Evolutionary conservation across 2,888 invertebrate species (phyloP), one percentile per base, ranked within the genome.

Genomic region (Drosophila niveifrons): DNA sequence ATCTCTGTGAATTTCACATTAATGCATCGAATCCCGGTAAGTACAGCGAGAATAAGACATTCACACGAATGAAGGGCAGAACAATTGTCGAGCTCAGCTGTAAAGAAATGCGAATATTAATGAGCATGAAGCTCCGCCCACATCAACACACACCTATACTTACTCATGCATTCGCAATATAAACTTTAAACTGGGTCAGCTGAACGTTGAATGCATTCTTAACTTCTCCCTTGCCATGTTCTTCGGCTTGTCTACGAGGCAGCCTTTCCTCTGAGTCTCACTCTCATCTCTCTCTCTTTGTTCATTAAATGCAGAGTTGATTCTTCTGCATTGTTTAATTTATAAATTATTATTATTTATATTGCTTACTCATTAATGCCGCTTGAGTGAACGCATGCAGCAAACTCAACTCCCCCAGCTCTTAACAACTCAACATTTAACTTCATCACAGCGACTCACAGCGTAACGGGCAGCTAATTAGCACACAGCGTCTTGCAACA

Each of bases 1-100:
- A 91, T 90, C 77, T 91, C 44, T 96, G 96, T 89, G 96, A 96
- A 91, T 96, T 96, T 90, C 94, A 96, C 91, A 95, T 96, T 67
- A 96, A 96, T 90, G 96, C 96, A 28, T 95, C 96, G 64, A 93
- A 93, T 91, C 92, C 92, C 78, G 93, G 92, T 92, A 82, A 91
- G 90, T 47, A 41, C 57, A 1, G 13, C 18, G 55, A 47, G 31
- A 51, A 57, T 50, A 51, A 57, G 44, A 47, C 10, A 13, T n/a
- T 3, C 36, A n/a, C 0, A 8, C 34, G 28, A 43, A 36, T 11
- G 34, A 43, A 36, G 18, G 39, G n/a, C 17, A 11, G 13, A 44
- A 41, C 46, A 65, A 31, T 50, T 64, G 57, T 44, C 39, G 39
- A 29, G 8, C 39, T 17, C 28, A 34, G 51, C 36, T 53, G 57